Evolutionary conservation across 2,113 vertebrate species (phyloP).

Genomic region (Sterrhoptilus dennistouni): DNA sequence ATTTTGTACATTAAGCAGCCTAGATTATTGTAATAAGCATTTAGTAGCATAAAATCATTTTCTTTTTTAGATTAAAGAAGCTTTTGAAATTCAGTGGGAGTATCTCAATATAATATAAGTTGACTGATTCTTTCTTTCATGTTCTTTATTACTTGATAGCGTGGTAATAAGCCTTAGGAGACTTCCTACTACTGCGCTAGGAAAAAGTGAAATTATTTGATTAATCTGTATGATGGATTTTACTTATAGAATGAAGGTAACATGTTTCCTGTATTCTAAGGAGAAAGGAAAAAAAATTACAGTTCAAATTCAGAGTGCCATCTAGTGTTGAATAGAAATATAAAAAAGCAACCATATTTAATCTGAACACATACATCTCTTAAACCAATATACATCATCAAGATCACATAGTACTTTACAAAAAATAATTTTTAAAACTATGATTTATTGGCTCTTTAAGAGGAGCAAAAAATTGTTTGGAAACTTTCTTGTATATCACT

Average conservation of each 20-base stretch:
- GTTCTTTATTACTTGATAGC: constrained; percentile 22
- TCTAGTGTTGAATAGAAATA: constrained; percentile 66
- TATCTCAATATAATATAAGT: background rate
- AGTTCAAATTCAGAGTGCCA: constrained; percentile 73
- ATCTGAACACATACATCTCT: background rate
- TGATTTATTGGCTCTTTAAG: background rate
- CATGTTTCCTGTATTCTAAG: background rate
- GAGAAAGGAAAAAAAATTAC: background rate
- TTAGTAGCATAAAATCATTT: background rate
- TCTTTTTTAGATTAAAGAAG: background rate
- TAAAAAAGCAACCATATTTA: background rate
- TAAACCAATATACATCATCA: accelerated
- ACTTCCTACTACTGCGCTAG: background rate
- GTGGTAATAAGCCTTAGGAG: constrained; percentile 12
- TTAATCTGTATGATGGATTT: background rate
- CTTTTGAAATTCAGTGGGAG: constrained; percentile 26
- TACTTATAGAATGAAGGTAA: constrained; percentile 31
- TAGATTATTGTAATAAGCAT: background rate
- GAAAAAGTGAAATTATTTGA: background rate
- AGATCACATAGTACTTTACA: background rate
- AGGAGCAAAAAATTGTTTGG: background rate
- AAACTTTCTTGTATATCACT: background rate
- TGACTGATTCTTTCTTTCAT: background rate
- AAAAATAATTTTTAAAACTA: background rate
- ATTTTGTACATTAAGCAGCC: background rate